Base-by-base conservation (phyloP, 1,140 invertebrate genomes). In the Pararge aegeria region DNA sequence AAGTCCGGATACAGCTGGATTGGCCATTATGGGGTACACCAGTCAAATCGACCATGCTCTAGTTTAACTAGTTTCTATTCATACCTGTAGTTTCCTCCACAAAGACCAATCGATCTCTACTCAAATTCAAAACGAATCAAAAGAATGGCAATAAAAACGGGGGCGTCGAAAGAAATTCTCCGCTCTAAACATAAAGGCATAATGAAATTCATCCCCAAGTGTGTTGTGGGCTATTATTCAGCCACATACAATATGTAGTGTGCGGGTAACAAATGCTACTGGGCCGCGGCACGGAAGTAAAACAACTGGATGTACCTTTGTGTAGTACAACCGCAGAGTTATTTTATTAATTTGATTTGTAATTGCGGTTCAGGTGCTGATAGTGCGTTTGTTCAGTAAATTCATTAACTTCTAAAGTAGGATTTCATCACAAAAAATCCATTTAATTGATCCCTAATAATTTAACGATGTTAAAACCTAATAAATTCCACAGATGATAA, bases 121-220 rank as follows among this genome's bases (percentile, higher is more conserved):
- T 55, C 66, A 64, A 64, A 68, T 67, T 67, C 51, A 62, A 68
- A 64, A 70, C 58, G 68, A 71, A 74, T 74, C 68, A 71, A 71
- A 70, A 64, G 64, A 64, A 66, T 59, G 55, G 58, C 56, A 66
- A 73, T 68, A 77, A 79, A 74, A 73, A 70, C 57, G 48, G 38
- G 42, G 59, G 48, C 57, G 61, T 61, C 53, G 63, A 61, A 66
- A 63, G 61, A 77, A 82, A 77, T 24, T 7, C 78, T 68, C 72
- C 70, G 69, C 65, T 48, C 69, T 78, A 74, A 78, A 80, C 76
- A 76, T 80, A 75, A 82, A 83, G 73, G 78, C 76, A 73, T 87
- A 84, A 87, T 87, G 77, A 85, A 85, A 87, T 87, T 81, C 76
- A 87, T 87, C 75, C 82, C 83, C 82, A 71, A 78, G 83, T 78